These are phyloP conservation scores for Crotalus viridis DNA, from an alignment of 2,113 vertebrate species.

Conservation along the genomic window DNA sequence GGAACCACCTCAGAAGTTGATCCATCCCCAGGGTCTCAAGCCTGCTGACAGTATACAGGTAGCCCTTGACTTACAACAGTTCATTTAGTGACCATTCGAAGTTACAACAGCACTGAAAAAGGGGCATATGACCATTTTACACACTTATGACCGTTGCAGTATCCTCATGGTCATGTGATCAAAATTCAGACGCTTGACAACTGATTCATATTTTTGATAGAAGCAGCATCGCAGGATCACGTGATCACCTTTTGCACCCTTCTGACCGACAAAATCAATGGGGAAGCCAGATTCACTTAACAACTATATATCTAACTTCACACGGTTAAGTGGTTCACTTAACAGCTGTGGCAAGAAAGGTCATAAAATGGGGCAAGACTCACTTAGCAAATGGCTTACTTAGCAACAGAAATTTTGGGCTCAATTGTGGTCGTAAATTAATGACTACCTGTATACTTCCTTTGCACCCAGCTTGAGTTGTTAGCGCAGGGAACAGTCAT, in stretches of 20 bases:
- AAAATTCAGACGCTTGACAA: not conserved
- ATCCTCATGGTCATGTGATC: not conserved
- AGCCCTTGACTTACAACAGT: not conserved
- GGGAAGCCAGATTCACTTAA: not conserved
- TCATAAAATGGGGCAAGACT: not conserved
- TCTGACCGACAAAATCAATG: not conserved
- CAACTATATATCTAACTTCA: not conserved
- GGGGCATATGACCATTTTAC: not conserved
- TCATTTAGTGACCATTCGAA: not conserved
- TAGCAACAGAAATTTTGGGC: not conserved
- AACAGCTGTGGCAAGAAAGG: not conserved
- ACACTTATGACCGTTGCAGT: not conserved
- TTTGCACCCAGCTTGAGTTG: not conserved
- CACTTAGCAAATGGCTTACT: not conserved
- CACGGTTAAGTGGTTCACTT: no score
- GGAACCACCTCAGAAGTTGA: not conserved
- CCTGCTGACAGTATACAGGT: not conserved
- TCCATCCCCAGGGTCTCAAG: not conserved
- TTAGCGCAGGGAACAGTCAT: not conserved
- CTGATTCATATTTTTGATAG: not conserved
- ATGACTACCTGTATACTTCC: not conserved
- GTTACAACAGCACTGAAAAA: not conserved
- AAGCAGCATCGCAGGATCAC: not conserved
- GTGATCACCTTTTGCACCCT: not conserved
- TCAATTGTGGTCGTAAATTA: not conserved